These are phyloP conservation scores for Hedya salicella DNA, from an alignment of 2,888 invertebrate species.

Conservation along the genomic window DNA sequence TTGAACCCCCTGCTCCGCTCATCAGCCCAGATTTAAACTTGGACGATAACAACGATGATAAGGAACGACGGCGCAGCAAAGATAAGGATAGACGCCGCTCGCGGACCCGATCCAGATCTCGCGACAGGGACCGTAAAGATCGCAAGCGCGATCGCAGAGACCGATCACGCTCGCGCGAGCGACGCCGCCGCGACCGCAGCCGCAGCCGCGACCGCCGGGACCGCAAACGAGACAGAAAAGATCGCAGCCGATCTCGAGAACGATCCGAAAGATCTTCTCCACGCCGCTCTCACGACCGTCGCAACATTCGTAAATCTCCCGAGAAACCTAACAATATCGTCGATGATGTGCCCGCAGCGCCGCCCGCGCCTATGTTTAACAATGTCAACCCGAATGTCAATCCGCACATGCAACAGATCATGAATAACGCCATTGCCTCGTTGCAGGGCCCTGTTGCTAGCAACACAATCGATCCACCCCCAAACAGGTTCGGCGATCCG, in stretches of 20 bases:
- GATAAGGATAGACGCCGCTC: constrained; percentile 68
- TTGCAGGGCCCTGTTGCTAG: constrained; percentile 43
- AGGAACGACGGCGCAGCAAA: constrained; percentile 62
- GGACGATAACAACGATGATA: constrained; percentile 65
- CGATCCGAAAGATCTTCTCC: constrained; percentile 67
- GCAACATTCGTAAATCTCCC: constrained; percentile 74
- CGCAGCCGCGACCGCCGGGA: constrained; percentile 81
- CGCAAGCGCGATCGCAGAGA: constrained; percentile 80
- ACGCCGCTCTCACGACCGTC: constrained; percentile 82
- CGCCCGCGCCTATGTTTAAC: constrained; percentile 48
- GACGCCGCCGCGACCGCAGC: constrained; percentile 85
- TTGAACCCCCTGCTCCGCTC: constrained; percentile 72
- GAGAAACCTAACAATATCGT: constrained; percentile 55
- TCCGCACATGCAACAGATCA: constrained; percentile 34
- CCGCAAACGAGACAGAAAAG: constrained; percentile 79
- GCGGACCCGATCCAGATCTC: constrained; percentile 66
- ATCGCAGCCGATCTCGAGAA: constrained; percentile 84
- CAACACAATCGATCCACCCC: constrained; percentile 40
- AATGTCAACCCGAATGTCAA: constrained; percentile 13
- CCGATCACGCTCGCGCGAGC: constrained; percentile 84
- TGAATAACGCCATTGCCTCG: constrained; percentile 46
- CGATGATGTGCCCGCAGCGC: constrained; percentile 46
- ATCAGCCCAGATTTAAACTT: constrained; percentile 60
- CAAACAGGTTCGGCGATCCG: constrained; percentile 64
- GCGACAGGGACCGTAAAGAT: constrained; percentile 73